Evolutionary conservation across 2,888 invertebrate species (phyloP), one percentile per base, ranked within the genome.

Genomic region (Lathronympha strigana): DNA sequence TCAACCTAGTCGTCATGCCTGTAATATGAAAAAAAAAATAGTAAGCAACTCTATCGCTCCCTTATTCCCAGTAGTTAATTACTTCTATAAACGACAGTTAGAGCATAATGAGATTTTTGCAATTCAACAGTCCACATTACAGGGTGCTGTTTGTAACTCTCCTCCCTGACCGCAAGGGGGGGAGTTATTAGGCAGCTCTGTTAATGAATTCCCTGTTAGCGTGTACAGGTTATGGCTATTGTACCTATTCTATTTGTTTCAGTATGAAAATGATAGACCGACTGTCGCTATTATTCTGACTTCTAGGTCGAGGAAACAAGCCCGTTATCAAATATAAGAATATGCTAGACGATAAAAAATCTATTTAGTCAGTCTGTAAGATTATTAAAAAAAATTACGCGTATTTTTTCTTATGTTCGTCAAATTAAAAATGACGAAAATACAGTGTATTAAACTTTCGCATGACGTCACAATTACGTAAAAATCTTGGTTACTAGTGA

Each of bases 91-190:
- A 90, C 90, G 90, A 90, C 90, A 89, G 90, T 90, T 90, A 90
- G 90, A 89, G 81, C 81, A 88, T 90, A 91, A 90, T 91, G 90
- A 90, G 90, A 91, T 90, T 91, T 90, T 90, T 91, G 90, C 88
- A 90, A 90, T 90, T 91, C 90, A 88, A 90, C 90, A 88, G 88
- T 85, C 85, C 88, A 87, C 88, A 89, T 88, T 88, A 89, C 86
- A 81, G 85, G 84, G 84, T 77, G 82, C 78, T 86, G 87, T 87
- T 84, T 86, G 85, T 87, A 84, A 84, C 77, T 36, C 58, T 66
- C 67, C 67, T 49, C 49, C 63, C 69, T 73, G 74, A 69, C 68
- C 67, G 70, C 73, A 25, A 36, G 33, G 51, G 51, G 61, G 33
- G 83, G 76, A 75, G 84, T 82, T 86, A 87, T 87, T 86, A 86